Evolutionary conservation across 2,113 vertebrate species (phyloP).

Genomic region (Corvus hawaiiensis): DNA sequence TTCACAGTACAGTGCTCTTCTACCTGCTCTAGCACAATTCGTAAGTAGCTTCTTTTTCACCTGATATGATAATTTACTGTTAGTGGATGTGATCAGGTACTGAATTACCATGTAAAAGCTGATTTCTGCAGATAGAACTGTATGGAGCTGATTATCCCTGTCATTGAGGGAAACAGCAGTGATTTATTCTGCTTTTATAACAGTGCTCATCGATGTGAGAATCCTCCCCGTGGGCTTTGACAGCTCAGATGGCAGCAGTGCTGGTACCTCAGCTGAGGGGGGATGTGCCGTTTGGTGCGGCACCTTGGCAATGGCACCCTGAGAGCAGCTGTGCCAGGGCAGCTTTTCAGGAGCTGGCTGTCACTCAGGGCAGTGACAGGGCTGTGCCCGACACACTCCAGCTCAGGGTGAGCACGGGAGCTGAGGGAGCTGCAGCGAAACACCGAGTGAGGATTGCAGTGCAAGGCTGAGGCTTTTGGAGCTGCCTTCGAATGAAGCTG

Average conservation of each 20-base stretch:
- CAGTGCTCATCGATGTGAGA: neutral
- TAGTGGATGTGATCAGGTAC: neutral
- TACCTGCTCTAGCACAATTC: neutral
- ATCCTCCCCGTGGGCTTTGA: slow-evolving; percentile 11
- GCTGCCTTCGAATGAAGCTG: accelerated
- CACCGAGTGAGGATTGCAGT: neutral
- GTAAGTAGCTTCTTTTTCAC: neutral
- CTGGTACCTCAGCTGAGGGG: neutral
- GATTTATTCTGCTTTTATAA: neutral
- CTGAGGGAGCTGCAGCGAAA: neutral
- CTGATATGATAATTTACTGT: neutral
- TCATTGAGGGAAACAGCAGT: neutral
- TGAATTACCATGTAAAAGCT: neutral
- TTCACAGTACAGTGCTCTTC: neutral
- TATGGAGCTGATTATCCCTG: neutral
- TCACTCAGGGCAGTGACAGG: neutral
- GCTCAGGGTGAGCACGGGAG: neutral
- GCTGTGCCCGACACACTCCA: accelerated
- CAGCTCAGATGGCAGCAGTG: neutral
- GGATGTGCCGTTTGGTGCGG: neutral
- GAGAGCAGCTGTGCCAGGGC: neutral
- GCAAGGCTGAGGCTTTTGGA: neutral
- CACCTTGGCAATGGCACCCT: neutral
- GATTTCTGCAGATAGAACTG: neutral
- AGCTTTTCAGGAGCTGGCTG: neutral